phyloP scores from a whole-genome alignment of 2,113 vertebrate genomes.

The Tichodroma muraria region DNA sequence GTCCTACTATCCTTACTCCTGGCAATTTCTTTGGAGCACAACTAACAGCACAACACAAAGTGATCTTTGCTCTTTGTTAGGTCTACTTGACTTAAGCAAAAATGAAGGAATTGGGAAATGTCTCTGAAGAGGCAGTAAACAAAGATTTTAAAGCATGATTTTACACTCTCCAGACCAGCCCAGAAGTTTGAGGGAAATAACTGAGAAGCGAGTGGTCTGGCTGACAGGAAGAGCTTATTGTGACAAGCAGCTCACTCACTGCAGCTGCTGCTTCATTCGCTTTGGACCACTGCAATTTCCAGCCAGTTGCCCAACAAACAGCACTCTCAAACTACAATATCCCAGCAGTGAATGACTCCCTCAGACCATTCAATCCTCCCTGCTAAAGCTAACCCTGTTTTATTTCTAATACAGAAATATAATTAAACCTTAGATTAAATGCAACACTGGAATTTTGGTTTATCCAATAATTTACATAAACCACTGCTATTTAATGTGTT shows the following conservation, averaged over 20 bases:
- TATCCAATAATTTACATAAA: slow-evolving; percentile 33
- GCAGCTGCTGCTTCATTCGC: background rate
- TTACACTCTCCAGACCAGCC: background rate
- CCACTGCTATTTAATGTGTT: slow-evolving; percentile 43
- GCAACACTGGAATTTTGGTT: background rate
- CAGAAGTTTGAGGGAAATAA: background rate
- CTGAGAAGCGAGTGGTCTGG: background rate
- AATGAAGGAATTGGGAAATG: background rate
- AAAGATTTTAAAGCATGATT: background rate
- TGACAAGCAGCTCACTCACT: background rate
- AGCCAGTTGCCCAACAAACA: background rate
- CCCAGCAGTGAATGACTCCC: background rate
- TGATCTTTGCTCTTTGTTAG: background rate
- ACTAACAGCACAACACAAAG: background rate
- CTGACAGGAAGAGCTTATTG: background rate
- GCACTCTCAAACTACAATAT: background rate
- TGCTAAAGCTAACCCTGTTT: background rate
- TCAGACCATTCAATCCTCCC: background rate
- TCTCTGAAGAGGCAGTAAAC: background rate
- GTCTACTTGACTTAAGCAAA: background rate
- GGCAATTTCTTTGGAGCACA: background rate
- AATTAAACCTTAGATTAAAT: background rate
- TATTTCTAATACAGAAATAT: background rate
- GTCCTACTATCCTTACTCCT: background rate
- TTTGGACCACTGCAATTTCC: background rate